Percentiles rank a stretch among this genome's conserved stretches.
These are phyloP conservation scores for Eudyptes chrysolophus DNA, from an alignment of 2,113 vertebrate species.

Conservation along the genomic window DNA sequence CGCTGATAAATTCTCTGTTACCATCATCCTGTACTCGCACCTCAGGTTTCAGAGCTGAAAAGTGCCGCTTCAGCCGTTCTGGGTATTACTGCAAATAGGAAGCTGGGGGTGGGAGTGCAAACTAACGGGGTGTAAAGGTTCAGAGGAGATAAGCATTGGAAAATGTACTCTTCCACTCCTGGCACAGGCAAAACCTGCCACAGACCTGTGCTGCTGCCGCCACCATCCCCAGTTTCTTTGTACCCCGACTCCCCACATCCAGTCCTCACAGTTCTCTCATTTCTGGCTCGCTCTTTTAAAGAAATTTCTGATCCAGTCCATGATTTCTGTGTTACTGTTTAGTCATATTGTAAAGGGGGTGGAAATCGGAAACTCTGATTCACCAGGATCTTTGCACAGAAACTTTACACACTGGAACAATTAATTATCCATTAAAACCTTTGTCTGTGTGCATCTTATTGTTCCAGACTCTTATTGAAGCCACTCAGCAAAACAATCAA, in stretches of 20 bases:
- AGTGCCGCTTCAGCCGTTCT: accelerated
- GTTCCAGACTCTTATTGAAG: constrained; percentile 47
- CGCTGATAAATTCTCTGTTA: not conserved
- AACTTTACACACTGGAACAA: constrained; percentile 62
- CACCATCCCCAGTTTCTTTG: accelerated
- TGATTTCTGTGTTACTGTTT: constrained; percentile 18
- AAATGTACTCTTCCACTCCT: not conserved
- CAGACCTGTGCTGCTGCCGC: not conserved
- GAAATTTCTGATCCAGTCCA: not conserved
- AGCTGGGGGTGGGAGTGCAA: not conserved
- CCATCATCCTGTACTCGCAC: not conserved
- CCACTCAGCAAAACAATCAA: not conserved
- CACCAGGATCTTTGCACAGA: constrained; percentile 41
- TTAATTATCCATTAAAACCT: constrained; percentile 68
- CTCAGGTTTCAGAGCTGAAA: not conserved
- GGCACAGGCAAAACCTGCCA: not conserved
- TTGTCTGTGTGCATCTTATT: constrained; percentile 61
- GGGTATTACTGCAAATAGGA: not conserved
- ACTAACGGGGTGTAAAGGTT: not conserved
- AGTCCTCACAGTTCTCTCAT: accelerated
- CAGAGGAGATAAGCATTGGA: not conserved
- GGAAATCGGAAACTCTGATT: constrained; percentile 66
- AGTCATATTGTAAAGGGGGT: not conserved
- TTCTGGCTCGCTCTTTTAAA: not conserved
- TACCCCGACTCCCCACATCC: accelerated